phyloP scores from a whole-genome alignment of 2,797 vertebrate species.

The Halcyon leucocephala region DNA sequence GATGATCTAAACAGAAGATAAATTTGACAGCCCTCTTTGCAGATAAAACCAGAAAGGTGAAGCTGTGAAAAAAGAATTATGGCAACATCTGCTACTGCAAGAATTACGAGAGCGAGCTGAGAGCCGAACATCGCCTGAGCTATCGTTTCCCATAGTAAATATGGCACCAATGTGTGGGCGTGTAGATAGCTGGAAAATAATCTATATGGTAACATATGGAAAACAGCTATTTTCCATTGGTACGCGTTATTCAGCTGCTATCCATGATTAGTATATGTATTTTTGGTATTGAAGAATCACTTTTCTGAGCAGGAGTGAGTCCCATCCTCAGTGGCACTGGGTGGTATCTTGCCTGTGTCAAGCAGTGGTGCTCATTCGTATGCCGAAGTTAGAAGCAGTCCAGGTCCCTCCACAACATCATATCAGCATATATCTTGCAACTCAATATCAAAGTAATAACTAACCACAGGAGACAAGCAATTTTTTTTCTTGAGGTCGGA shows the following conservation, averaged over 20 bases:
- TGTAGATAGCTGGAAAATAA: background rate
- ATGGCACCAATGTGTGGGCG: background rate
- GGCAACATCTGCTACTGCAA: conserved; percentile 70
- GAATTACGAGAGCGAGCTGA: background rate
- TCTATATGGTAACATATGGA: background rate
- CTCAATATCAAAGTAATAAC: background rate
- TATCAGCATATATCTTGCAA: background rate
- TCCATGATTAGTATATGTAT: background rate
- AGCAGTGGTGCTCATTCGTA: background rate
- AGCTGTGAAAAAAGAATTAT: conserved; percentile 75
- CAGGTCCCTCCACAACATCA: background rate
- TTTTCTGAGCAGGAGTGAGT: background rate
- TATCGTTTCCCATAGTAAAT: background rate
- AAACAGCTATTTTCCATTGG: background rate
- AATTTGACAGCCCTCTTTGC: conserved; percentile 65
- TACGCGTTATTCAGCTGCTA: background rate
- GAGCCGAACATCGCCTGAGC: background rate
- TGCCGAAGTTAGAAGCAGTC: background rate
- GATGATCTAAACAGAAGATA: conserved; percentile 72
- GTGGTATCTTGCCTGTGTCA: background rate
- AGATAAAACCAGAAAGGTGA: conserved; percentile 68
- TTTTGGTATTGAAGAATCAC: background rate
- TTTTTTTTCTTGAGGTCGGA: background rate
- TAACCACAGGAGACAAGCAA: background rate
- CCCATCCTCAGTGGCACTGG: background rate